Base-by-base conservation (phyloP, 2,113 vertebrate species). In the Indicator maculatus region DNA sequence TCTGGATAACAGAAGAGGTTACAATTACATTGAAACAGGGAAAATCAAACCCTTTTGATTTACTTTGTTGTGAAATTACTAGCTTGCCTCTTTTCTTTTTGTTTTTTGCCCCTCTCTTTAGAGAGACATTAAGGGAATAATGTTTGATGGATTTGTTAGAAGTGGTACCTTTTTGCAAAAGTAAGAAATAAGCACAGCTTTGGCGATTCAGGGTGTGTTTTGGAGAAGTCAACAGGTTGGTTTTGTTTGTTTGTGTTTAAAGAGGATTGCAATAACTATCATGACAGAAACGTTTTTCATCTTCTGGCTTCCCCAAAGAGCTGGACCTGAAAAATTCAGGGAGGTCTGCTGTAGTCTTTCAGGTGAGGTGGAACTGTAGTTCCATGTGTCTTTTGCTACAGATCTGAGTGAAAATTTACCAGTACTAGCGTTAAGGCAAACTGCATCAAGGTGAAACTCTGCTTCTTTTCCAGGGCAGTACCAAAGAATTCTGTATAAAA, bases 181-280 rank as follows among this genome's bases (percentile, higher is more conserved):
- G 27, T 83, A 81, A 95, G 83, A 83, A 94, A 84, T 78, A 95
- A 97, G 97, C 96, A 97, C 94, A 97, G 96, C 95, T 98, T 97
- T 97, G 97, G 97, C 98, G 96, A 95, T 97, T 97, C 98, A 98
- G 97, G 98, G 97, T 97, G 96, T n/a, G 6, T 95, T 96, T 95
- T 88, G 75, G 87, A 93, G 88, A 94, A 83, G 33, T 90, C 74
- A 75, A 11, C 56, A 79, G 38, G 20, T 60, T 24, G 21, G 8
- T 36, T 36, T 36, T 12, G n/a, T 28, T 30, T 44, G 45, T 59
- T 45, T 64, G 16, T 75, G 55, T 86, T 92, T 64, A 60, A 96
- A 95, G 83, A 96, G 71, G 64, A 79, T 83, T 74, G 73, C 89
- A 90, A 63, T 93, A 93, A 93, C 80, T 75, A 10, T 14, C 33